Evolutionary conservation across 2,888 invertebrate genomes (phyloP), one percentile per base, ranked within the genome.

Genomic region (Lasioglossum villosulum): DNA sequence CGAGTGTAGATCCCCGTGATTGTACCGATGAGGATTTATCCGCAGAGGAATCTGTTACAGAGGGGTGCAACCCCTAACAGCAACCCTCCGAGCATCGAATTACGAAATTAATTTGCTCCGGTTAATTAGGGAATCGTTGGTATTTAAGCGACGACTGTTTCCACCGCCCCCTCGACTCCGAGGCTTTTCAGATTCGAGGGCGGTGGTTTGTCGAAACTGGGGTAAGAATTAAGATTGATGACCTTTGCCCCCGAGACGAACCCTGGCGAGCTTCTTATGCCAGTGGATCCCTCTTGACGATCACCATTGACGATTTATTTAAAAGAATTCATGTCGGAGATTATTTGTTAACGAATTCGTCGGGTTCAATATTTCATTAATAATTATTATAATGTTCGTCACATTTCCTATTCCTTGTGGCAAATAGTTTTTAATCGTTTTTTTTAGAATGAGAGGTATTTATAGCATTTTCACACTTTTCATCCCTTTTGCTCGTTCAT

Each of bases 31-130:
- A 71, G 27, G 42, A 71, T 71, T 71, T 27, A 42, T 34, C 10
- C 66, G 66, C 71, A 19, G 71, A 71, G 42, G 23, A 71, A 71
- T 42, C 42, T 42, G 39, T 71, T 71, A 71, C 42, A 27, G 71
- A n/a, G n/a, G 71, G 71, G 34, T 19, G 66, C 66, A 14, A 71
- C n/a, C 39, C 39, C 71, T 71, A 71, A 42, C 42, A 16, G 39
- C 42, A 27, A 42, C 71, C 27, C 71, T 27, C 71, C n/a, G 14
- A n/a, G 42, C 39, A 27, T 71, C 42, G n/a, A n/a, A 71, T 71
- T 71, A 71, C 71, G 71, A 42, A 71, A 71, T 71, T 71, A 71
- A 71, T 71, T 71, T 71, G 71, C 71, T 42, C 39, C 27, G 71
- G 71, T 71, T 71, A 71, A 71, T 71, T 71, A 42, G 42, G 71